phyloP scores from a whole-genome alignment of 2,888 invertebrate species.

The Cinara cedri region DNA sequence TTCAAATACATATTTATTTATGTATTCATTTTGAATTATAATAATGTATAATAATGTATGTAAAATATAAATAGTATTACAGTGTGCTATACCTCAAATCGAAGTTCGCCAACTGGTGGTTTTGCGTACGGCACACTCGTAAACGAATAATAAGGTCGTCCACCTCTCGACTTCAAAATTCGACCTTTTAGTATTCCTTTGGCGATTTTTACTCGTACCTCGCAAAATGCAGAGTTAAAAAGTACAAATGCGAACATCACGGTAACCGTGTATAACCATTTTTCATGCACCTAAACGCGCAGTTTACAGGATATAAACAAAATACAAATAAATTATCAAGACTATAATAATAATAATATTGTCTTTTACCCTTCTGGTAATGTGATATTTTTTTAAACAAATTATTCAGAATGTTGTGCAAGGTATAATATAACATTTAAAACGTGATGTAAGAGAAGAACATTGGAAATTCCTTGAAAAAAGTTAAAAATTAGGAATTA shows the following conservation, averaged over 20 bases:
- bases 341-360: no score
- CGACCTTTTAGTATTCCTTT: conserved; percentile 62
- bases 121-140: conserved; percentile 63
- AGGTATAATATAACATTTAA: no score
- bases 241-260: not conserved
- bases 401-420: no score
- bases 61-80: no score
- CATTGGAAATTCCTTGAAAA: no score
- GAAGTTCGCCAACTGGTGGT: conserved; percentile 63
- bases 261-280: not conserved
- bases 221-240: not conserved
- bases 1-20: no score
- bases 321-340: not conserved
- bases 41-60: no score
- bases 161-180: conserved; percentile 60
- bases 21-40: no score
- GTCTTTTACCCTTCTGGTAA: no score
- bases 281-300: not conserved
- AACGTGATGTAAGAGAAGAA: no score
- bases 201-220: conserved; percentile 60
- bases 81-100: conserved; percentile 64
- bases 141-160: conserved; percentile 62
- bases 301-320: not conserved
- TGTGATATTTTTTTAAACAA: no score
- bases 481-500: no score